Base-by-base conservation (phyloP, 2,888 invertebrate genomes). In the Mycogona germanica region DNA sequence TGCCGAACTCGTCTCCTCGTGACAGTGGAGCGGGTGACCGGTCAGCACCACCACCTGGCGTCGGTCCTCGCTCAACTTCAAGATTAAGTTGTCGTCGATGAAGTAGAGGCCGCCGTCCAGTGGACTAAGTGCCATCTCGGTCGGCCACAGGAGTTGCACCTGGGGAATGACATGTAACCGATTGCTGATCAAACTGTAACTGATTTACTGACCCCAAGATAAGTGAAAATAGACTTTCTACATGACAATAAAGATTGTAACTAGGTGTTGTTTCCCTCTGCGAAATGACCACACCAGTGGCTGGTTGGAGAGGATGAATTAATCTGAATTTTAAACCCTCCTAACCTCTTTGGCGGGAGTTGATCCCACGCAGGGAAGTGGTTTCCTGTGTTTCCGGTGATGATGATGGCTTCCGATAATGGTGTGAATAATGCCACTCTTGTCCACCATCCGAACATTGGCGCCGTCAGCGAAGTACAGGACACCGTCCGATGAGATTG, bases 391-490 rank as follows among this genome's bases (percentile, higher is more conserved):
- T 66, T 87, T 87, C 64, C 89, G 88, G 71, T 92, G 92, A 2
- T 88, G 89, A 68, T 95, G 93, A 68, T 89, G 89, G 37, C 55
- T 71, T 30, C 57, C 72, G 55, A 73, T 69, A 55, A 72, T 60
- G 0, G 95, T 95, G 5, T 87, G 86, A 37, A 96, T 88, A 50
- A 88, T 87, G 6, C 91, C 89, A 66, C 92, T 87, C 52, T 87
- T 76, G 66, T 91, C 89, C 0, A 96, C 89, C 83, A 87, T 88
- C 46, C 95, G 76, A 60, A 89, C 87, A 66, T 92, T 93, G 2
- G 92, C 91, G 2, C 95, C 95, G 67, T 96, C 96, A 45, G 93
- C 95, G 65, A 96, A 91, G 70, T 92, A 96, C 0, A 96, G 71
- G 1, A 89, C 82, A 60, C 92, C 93, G 64, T 93, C 89, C 14